Percentiles rank a stretch among this genome's conserved stretches.
These are phyloP conservation scores for Herpailurus yagouaroundi DNA, from an alignment of 2,113 vertebrate species.

Conservation along the genomic window DNA sequence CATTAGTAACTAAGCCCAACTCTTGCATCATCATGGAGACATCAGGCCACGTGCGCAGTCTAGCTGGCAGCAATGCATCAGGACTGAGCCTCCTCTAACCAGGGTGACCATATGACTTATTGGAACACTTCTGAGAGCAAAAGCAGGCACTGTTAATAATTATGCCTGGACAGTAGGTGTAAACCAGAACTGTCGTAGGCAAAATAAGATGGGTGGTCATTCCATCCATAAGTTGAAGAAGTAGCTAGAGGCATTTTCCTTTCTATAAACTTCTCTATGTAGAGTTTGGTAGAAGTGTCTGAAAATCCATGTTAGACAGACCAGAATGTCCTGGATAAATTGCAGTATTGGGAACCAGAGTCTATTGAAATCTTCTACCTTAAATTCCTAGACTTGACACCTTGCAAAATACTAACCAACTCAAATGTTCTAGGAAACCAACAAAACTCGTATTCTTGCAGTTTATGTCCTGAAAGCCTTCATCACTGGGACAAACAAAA, in stretches of 20 bases:
- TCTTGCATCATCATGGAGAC: accelerated
- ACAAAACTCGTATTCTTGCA: neutral
- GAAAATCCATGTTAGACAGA: neutral
- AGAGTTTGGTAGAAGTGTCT: neutral
- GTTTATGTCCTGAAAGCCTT: neutral
- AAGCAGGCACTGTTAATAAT: neutral
- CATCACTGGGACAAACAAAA: neutral
- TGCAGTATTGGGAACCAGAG: neutral
- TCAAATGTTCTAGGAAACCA: neutral
- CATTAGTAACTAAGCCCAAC: neutral
- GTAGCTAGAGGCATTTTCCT: neutral
- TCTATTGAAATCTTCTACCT: neutral
- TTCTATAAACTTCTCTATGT: neutral
- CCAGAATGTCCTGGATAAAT: neutral
- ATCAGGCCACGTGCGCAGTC: neutral
- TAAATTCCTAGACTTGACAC: neutral
- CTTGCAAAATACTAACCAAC: neutral
- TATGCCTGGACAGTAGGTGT: neutral
- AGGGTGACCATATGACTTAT: neutral
- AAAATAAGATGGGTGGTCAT: neutral
- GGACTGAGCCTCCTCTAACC: neutral
- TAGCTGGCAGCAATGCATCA: neutral
- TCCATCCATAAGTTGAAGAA: neutral
- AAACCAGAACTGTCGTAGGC: neutral
- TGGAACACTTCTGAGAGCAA: neutral